Evolutionary conservation across 2,113 vertebrate species (phyloP).

Genomic region (Lophochroa leadbeateri): DNA sequence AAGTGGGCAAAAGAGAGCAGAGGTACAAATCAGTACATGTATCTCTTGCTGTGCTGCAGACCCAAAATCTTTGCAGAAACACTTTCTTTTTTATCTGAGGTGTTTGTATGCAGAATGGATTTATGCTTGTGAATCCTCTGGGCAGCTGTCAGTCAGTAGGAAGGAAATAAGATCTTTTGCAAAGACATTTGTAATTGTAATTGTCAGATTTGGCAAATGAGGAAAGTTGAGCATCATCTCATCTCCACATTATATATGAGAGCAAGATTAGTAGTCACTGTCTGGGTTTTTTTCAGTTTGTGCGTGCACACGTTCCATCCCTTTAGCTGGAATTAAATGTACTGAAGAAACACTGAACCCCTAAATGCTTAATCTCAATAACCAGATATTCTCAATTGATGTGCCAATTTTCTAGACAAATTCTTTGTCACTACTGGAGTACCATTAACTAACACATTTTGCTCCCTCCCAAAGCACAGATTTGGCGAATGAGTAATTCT

Average conservation of each 20-base stretch:
- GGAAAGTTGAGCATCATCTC: neutral
- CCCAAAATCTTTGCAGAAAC: neutral
- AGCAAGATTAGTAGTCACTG: neutral
- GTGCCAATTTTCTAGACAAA: slow-evolving; percentile 19
- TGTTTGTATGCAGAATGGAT: neutral
- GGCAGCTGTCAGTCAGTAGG: slow-evolving; percentile 27
- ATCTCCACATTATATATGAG: neutral
- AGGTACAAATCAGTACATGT: neutral
- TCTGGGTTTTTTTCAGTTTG: neutral
- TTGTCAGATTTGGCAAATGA: neutral
- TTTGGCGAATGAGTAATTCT: slow-evolving; percentile 55
- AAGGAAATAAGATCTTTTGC: neutral
- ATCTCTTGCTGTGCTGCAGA: neutral
- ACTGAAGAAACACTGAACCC: neutral
- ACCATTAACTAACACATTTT: slow-evolving; percentile 37
- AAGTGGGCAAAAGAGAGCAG: neutral
- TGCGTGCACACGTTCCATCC: neutral
- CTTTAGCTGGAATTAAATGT: neutral
- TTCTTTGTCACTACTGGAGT: slow-evolving; percentile 16
- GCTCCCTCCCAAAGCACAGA: slow-evolving; percentile 53
- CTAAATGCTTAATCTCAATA: neutral
- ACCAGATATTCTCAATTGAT: neutral
- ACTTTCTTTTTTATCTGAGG: neutral
- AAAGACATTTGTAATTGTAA: slow-evolving; percentile 3
- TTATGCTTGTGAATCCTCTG: neutral